Conservation (phyloP, 1,140 invertebrate genomes). For the Drosophila pseudoananassae region DNA sequence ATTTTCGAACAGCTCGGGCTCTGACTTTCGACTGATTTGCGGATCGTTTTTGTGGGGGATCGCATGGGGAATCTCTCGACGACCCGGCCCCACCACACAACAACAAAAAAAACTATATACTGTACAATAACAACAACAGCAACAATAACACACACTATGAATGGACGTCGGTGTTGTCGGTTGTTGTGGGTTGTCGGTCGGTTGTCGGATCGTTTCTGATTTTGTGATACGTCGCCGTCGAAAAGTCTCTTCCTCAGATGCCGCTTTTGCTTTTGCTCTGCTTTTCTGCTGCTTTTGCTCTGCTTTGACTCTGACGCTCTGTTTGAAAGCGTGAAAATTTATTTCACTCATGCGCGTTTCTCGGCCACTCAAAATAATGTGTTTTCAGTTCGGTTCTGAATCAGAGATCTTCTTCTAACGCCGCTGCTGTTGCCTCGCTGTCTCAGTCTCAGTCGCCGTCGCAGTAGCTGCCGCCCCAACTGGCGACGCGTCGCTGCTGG, state of each 20-base stretch:
- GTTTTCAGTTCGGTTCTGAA: conserved; percentile 30
- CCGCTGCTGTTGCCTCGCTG: conserved; percentile 10
- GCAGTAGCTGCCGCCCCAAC: not conserved
- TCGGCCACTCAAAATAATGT: conserved; percentile 50
- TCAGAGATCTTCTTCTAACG: conserved; percentile 17
- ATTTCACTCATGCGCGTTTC: conserved; percentile 74
- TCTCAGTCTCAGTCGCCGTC: conserved; percentile 13
- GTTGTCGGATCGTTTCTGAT: conserved; percentile 46
- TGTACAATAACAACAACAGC: conserved; percentile 4
- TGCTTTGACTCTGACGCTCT: conserved; percentile 57
- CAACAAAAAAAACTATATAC: not conserved
- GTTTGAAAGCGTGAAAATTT: conserved; percentile 81
- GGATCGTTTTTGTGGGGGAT: conserved; percentile 17
- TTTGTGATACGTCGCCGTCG: conserved; percentile 62
- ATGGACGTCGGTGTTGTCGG: conserved; percentile 56
- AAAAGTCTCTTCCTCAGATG: conserved; percentile 63
- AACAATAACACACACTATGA: conserved; percentile 49
- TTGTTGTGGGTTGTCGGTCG: conserved; percentile 35
- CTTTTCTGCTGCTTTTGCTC: conserved; percentile 42
- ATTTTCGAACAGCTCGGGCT: conserved; percentile 35
- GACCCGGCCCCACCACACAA: conserved; percentile 29
- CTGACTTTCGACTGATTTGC: conserved; percentile 37
- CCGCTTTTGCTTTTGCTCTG: conserved; percentile 41
- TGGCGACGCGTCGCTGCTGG: conserved; percentile 17
- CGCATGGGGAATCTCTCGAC: conserved; percentile 30